Evolutionary conservation across 2,797 vertebrate genomes (phyloP).

Genomic region (Cirrhinus mrigala): DNA sequence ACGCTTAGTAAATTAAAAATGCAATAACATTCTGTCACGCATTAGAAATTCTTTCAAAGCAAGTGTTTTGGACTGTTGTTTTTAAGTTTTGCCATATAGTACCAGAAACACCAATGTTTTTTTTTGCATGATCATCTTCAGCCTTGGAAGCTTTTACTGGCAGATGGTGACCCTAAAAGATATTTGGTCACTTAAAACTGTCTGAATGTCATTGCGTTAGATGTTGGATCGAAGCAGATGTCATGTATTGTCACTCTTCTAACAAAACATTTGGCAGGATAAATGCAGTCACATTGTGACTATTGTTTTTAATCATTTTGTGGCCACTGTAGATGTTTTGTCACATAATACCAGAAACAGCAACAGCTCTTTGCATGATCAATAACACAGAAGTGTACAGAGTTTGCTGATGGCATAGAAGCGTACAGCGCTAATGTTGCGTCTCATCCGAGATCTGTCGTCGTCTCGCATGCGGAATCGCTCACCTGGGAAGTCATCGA

Average conservation of each 20-base stretch:
- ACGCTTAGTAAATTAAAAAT: not conserved
- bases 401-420: constrained; percentile 11
- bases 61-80: not conserved
- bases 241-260: not conserved
- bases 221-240: not conserved
- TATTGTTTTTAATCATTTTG: not conserved
- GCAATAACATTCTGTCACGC: not conserved
- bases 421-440: constrained; percentile 57
- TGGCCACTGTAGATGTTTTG: not conserved
- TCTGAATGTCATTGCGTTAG: not conserved
- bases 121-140: not conserved
- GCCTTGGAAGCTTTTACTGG: not conserved
- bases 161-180: no score
- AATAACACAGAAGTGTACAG: not conserved
- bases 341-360: not conserved
- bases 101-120: not conserved
- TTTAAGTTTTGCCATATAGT: not conserved
- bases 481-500: constrained; percentile 46
- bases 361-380: not conserved
- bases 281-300: not conserved
- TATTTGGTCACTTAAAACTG: not conserved
- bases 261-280: not conserved
- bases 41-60: no score
- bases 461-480: constrained; percentile 31
- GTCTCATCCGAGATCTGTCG: constrained; percentile 40